These are phyloP conservation scores for Triplophysa bombifrons DNA, from an alignment of 2,797 vertebrate species.

Conservation along the genomic window DNA sequence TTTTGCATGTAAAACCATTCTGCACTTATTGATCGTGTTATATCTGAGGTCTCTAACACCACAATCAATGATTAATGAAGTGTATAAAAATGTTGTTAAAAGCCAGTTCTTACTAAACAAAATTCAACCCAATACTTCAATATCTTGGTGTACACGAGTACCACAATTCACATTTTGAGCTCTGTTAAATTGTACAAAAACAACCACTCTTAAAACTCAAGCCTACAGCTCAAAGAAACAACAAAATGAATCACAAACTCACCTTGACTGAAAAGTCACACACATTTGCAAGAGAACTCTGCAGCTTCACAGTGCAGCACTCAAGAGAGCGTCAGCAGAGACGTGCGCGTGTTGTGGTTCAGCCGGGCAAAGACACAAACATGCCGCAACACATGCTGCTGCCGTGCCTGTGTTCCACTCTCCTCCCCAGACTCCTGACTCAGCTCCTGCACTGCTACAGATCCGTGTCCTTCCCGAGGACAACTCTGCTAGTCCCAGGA, in stretches of 20 bases:
- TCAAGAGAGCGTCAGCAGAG: slow-evolving; percentile 50
- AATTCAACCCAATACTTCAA: too few species aligned
- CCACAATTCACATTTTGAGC: background rate
- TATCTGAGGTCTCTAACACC: background rate
- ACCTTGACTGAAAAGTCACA: slow-evolving; percentile 42
- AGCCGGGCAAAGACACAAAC: slow-evolving; percentile 61
- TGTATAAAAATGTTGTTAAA: too few species aligned
- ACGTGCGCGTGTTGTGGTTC: slow-evolving; percentile 64
- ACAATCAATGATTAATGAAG: background rate
- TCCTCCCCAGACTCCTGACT: slow-evolving; percentile 64
- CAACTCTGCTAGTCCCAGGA: slow-evolving; percentile 11
- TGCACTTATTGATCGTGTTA: background rate
- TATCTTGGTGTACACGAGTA: too few species aligned
- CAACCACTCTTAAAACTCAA: background rate
- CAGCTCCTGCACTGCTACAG: slow-evolving; percentile 70
- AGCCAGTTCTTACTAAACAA: too few species aligned
- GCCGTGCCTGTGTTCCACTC: slow-evolving; percentile 52
- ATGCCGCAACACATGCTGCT: slow-evolving; percentile 76
- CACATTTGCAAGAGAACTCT: slow-evolving; percentile 10
- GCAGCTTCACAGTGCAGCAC: slow-evolving; percentile 2
- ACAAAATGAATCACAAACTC: slow-evolving; percentile 32
- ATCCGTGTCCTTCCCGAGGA: slow-evolving; percentile 64
- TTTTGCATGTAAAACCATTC: background rate
- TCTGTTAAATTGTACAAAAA: background rate
- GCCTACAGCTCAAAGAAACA: background rate